phyloP scores from a whole-genome alignment of 2,113 vertebrate species.

The Gallinago undulata region DNA sequence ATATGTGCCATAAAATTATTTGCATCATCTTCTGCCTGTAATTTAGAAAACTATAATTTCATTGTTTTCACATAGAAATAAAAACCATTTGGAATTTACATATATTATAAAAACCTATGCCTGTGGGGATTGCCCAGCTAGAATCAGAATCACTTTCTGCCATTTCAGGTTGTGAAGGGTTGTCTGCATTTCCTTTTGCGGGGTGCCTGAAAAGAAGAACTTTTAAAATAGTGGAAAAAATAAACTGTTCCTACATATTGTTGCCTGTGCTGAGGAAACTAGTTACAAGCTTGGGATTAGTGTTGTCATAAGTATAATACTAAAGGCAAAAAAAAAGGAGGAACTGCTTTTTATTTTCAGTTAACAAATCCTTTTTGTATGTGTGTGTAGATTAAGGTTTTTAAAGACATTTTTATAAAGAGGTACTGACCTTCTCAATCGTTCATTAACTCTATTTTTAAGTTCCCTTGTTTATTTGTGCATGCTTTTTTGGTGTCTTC shows the following conservation, averaged over 20 bases:
- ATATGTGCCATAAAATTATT: neutral
- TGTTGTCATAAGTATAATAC: neutral
- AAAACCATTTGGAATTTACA: neutral
- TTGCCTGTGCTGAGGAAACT: neutral
- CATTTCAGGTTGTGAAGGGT: neutral
- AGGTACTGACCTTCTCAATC: neutral
- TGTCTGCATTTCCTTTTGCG: neutral
- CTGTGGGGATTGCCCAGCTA: neutral
- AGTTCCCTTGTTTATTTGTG: neutral
- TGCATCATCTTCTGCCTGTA: neutral
- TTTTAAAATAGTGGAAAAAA: neutral
- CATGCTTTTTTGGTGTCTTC: neutral
- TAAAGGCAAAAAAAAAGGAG: neutral
- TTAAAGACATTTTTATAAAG: neutral
- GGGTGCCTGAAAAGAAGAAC: neutral
- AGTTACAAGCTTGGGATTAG: neutral
- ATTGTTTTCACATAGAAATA: neutral
- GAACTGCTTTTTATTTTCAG: neutral
- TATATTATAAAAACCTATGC: neutral
- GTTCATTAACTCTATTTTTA: neutral
- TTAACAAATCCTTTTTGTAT: neutral
- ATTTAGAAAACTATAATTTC: neutral
- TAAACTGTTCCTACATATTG: neutral
- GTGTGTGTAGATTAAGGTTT: neutral
- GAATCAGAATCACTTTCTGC: neutral